Evolutionary conservation across 1,140 invertebrate genomes (phyloP).

Genomic region (Berghia stephanieae): DNA sequence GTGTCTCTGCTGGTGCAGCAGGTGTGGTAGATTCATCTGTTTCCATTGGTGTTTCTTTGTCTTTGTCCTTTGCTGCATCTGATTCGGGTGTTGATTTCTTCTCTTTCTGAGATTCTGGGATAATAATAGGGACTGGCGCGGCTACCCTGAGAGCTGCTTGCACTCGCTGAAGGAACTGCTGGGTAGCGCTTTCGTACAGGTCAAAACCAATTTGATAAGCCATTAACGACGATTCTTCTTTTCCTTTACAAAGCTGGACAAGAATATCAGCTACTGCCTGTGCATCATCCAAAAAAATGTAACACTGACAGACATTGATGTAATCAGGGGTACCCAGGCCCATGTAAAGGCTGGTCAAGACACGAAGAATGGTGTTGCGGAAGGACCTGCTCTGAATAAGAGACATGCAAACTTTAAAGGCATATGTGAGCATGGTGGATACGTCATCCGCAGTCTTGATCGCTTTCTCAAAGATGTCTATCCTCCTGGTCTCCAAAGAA

Average conservation of each 20-base stretch:
- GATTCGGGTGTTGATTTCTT: constrained; percentile 32
- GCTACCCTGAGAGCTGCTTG: constrained; percentile 57
- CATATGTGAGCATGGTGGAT: constrained; percentile 89
- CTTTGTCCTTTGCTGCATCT: constrained; percentile 25
- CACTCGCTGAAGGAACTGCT: constrained; percentile 93
- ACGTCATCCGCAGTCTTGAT: constrained; percentile 92
- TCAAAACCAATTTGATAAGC: constrained; percentile 99
- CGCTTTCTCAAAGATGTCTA: constrained; percentile 93
- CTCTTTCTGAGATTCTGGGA: constrained; percentile 30
- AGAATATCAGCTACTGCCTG: constrained; percentile 89
- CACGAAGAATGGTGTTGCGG: constrained; percentile 86
- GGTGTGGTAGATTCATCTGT: constrained; percentile 27
- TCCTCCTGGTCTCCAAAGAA: constrained; percentile 91
- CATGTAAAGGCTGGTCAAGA: constrained; percentile 89
- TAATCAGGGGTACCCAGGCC: constrained; percentile 89
- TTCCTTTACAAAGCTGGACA: constrained; percentile 84
- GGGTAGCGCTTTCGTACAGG: constrained; percentile 98
- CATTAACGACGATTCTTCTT: constrained; percentile 83
- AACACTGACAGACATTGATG: constrained; percentile 90
- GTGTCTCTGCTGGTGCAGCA: background rate
- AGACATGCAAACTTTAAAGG: constrained; percentile 95
- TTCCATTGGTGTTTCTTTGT: constrained; percentile 37
- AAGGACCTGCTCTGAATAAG: constrained; percentile 93
- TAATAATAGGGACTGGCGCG: constrained; percentile 51
- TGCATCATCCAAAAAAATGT: constrained; percentile 95